Evolutionary conservation across 2,797 vertebrate species (phyloP).

Genomic region (Lagorchestes hirsutus): DNA sequence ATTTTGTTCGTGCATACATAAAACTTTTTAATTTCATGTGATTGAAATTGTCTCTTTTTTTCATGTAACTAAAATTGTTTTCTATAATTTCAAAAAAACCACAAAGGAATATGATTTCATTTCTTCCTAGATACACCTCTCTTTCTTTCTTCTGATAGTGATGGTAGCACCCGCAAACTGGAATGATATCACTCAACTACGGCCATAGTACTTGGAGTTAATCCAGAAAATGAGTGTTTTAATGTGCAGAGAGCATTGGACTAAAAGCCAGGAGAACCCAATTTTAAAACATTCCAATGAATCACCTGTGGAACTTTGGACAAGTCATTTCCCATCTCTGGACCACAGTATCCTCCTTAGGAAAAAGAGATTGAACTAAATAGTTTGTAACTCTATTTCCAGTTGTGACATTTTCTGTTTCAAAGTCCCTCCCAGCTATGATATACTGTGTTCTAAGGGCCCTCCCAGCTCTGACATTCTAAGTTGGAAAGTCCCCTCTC

Average conservation of each 20-base stretch:
- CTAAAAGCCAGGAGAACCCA: not conserved
- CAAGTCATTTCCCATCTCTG: not conserved
- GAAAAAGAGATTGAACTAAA: not conserved
- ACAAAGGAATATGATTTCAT: not conserved
- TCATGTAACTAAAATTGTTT: not conserved
- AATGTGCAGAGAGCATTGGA: not conserved
- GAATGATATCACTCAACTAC: not conserved
- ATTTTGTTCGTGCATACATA: not conserved
- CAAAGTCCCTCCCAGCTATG: not conserved
- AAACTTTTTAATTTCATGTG: not conserved
- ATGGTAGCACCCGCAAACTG: not conserved
- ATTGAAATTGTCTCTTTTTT: not conserved
- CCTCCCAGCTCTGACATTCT: not conserved
- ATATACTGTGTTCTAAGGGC: not conserved
- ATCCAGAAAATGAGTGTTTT: not conserved
- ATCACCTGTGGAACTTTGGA: not conserved
- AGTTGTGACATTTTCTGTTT: not conserved
- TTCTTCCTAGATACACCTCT: not conserved
- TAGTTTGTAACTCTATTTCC: not conserved
- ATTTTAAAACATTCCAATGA: constrained; percentile 17
- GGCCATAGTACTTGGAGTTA: not conserved
- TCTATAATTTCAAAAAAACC: not conserved
- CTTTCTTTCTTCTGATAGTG: not conserved
- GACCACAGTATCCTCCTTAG: not conserved
- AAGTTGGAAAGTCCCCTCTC: not conserved